A percentile compares a stretch with the other conserved stretches of the same genome.
phyloP scores from a whole-genome alignment of 2,113 vertebrate genomes.

The Python bivittatus region DNA sequence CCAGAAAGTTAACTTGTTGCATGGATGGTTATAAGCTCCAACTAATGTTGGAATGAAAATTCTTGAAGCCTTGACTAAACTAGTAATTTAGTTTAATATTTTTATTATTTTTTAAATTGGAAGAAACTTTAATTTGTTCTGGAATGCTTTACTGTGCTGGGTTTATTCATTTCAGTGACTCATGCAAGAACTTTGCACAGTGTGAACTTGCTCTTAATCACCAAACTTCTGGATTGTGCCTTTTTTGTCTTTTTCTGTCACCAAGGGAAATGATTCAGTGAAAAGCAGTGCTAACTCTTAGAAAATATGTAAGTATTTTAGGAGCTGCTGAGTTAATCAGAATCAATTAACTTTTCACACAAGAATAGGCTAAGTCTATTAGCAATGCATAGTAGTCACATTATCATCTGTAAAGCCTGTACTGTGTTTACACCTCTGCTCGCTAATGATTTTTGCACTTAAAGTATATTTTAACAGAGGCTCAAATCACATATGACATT shows the following conservation, averaged over 20 bases:
- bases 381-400: conserved; percentile 26
- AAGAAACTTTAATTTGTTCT: neutral
- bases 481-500: neutral
- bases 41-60: neutral
- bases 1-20: neutral
- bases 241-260: neutral
- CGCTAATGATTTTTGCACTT: conserved; percentile 19
- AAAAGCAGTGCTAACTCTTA: conserved; percentile 4
- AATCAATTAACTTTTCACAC: conserved; percentile 45
- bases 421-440: neutral
- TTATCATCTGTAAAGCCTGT: conserved; percentile 11
- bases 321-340: conserved; percentile 26
- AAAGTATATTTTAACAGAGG: conserved; percentile 2
- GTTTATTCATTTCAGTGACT: neutral
- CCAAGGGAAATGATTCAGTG: neutral
- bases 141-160: neutral
- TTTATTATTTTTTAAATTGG: neutral
- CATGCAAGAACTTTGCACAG: neutral
- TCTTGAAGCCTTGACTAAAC: neutral
- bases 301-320: neutral
- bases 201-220: neutral
- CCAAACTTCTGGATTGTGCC: neutral
- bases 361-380: neutral
- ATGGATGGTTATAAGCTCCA: neutral
- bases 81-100: neutral